phyloP scores from a whole-genome alignment of 1,140 invertebrate genomes.

The Euura saliciscinereae region DNA sequence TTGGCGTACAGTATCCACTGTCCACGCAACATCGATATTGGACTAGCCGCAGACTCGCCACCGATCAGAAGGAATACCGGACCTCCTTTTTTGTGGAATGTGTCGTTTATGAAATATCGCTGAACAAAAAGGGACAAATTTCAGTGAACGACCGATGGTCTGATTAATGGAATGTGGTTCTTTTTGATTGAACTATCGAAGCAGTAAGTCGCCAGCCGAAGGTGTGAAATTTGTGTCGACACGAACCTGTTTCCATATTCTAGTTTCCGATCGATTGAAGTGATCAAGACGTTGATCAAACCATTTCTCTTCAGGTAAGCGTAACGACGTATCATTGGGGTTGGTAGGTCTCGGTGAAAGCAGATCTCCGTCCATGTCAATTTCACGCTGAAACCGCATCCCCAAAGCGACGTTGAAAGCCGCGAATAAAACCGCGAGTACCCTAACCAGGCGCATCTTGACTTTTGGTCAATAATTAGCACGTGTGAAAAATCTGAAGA shows the following conservation, averaged over 20 bases:
- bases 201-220: too few species aligned
- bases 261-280: constrained; percentile 69
- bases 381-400: constrained; percentile 43
- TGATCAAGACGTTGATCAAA: constrained; percentile 82
- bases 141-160: too few species aligned
- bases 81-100: constrained; percentile 73
- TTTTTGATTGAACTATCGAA: too few species aligned
- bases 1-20: constrained; percentile 85
- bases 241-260: constrained; percentile 74
- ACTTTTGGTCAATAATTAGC: background rate
- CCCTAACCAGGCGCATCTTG: background rate
- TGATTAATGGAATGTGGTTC: too few species aligned
- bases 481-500: background rate
- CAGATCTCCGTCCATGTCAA: constrained; percentile 52
- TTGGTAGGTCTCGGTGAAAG: constrained; percentile 47
- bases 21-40: constrained; percentile 85
- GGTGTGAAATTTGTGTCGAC: constrained; percentile 6
- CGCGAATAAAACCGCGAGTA: constrained; percentile 3
- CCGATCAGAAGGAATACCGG: constrained; percentile 91
- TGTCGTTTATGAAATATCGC: constrained; percentile 81
- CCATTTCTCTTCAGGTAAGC: constrained; percentile 69
- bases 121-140: constrained; percentile 51
- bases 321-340: too few species aligned
- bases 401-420: constrained; percentile 42
- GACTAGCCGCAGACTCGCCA: constrained; percentile 73